Conservation (phyloP, 2,888 invertebrate genomes). For the Ceraclea dissimilis region DNA sequence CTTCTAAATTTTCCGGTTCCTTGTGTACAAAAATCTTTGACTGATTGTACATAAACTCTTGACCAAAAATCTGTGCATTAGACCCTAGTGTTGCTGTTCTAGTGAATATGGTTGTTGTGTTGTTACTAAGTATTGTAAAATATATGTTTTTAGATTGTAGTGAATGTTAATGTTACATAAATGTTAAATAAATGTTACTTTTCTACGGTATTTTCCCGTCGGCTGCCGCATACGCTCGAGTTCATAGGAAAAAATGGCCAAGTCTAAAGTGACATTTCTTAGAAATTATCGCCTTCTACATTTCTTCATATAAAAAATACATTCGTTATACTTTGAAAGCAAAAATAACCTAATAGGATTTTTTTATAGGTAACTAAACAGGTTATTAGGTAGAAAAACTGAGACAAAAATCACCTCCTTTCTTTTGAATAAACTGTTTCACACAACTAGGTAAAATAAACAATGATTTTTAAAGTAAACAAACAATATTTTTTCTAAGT, state of each 20-base stretch:
- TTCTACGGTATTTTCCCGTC: constrained; percentile 24
- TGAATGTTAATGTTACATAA: background rate
- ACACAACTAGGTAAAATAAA: no score
- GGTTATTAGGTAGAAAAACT: no score
- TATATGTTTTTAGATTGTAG: background rate
- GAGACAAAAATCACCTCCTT: no score
- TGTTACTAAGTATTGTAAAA: background rate
- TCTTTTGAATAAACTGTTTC: no score
- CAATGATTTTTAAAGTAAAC: no score
- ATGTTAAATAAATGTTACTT: constrained; percentile 22
- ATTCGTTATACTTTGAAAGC: no score
- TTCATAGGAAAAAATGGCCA: background rate
- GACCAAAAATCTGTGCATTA: no score
- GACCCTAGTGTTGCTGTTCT: constrained; percentile 1
- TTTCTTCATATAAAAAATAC: no score
- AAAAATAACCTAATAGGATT: no score
- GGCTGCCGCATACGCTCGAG: constrained; percentile 22
- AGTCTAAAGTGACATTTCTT: background rate
- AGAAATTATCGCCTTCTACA: background rate
- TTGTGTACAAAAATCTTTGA: background rate
- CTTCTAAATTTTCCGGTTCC: background rate
- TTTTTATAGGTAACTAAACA: no score
- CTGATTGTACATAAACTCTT: no score
- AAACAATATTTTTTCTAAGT: no score
- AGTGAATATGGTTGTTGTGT: background rate